Conservation (phyloP, 2,113 vertebrate genomes). For the Motacilla alba region DNA sequence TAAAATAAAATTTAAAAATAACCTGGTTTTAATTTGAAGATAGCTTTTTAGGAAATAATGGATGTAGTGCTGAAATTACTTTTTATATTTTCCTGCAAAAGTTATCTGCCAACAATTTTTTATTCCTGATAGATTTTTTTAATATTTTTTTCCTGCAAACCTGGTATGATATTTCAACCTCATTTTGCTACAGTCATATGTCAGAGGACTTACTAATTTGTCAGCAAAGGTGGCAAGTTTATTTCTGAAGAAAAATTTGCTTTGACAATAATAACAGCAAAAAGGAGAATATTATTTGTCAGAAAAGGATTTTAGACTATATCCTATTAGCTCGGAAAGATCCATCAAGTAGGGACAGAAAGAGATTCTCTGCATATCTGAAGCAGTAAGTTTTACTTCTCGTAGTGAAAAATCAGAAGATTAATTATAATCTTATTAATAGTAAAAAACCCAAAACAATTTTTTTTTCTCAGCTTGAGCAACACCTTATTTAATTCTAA, state of each 20-base stretch:
- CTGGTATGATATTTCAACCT: background rate
- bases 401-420: background rate
- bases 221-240: background rate
- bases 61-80: background rate
- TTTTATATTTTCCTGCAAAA: background rate
- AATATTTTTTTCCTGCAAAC: background rate
- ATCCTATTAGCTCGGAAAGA: background rate
- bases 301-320: background rate
- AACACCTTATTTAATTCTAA: background rate
- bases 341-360: background rate
- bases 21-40: background rate
- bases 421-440: background rate
- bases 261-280: background rate
- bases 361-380: background rate
- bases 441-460: accelerated
- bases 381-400: background rate
- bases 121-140: background rate
- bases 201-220: background rate
- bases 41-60: accelerated
- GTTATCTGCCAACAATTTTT: no score
- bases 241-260: background rate
- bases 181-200: background rate
- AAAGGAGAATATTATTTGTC: background rate
- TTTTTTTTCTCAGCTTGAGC: background rate
- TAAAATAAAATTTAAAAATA: background rate